Evolutionary conservation across 2,113 vertebrate species (phyloP).

Genomic region (Himantopus leucocephalus): DNA sequence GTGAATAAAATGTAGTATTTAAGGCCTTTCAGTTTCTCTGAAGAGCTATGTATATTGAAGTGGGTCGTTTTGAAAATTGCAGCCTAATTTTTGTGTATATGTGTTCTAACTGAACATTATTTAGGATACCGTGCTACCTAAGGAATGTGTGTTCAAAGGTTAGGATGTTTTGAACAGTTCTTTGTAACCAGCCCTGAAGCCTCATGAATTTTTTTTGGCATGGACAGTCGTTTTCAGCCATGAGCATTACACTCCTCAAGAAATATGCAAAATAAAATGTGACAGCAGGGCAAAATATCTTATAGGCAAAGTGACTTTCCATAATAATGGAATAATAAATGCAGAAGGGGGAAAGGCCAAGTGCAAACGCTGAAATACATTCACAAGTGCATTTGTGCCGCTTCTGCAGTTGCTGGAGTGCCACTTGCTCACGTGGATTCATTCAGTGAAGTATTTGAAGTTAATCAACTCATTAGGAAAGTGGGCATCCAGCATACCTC

Average conservation of each 20-base stretch:
- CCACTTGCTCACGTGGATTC: background rate
- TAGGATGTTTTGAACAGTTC: background rate
- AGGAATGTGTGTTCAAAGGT: background rate
- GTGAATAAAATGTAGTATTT: background rate
- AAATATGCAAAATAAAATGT: constrained; percentile 46
- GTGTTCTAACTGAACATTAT: background rate
- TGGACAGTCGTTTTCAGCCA: constrained; percentile 4
- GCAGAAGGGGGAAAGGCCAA: constrained; percentile 28
- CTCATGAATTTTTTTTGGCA: constrained; percentile 38
- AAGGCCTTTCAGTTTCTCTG: background rate
- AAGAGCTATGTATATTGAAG: background rate
- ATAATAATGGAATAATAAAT: constrained; percentile 62
- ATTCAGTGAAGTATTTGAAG: background rate
- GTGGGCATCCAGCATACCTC: background rate
- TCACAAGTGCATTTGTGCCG: background rate
- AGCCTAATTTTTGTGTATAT: background rate
- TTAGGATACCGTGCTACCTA: background rate
- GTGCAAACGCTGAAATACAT: background rate
- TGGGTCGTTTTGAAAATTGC: background rate
- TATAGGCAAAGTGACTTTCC: constrained; percentile 47
- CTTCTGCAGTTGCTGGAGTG: background rate
- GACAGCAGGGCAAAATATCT: constrained; percentile 52
- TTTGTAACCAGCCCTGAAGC: background rate
- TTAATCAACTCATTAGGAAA: background rate
- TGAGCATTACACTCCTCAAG: constrained; percentile 4